Evolutionary conservation across 2,888 invertebrate genomes (phyloP).

Genomic region (Sinohyriopsis cumingii): DNA sequence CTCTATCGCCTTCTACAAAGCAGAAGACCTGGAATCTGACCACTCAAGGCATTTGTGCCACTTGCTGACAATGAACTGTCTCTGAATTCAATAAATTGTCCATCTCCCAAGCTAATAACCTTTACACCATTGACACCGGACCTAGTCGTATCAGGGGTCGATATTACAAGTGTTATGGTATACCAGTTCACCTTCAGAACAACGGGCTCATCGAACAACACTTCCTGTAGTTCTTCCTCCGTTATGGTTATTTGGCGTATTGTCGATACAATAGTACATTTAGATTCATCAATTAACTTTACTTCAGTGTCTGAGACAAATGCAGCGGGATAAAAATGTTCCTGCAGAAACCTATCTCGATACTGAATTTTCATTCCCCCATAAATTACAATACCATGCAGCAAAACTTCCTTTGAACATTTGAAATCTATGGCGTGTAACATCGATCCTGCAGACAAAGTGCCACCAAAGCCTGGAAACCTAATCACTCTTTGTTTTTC

Average conservation of each 20-base stretch:
- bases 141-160: conserved; percentile 18
- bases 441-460: no score
- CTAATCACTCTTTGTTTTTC: no score
- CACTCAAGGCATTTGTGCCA: conserved; percentile 30
- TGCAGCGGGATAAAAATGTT: no score
- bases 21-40: conserved; percentile 29
- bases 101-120: conserved; percentile 18
- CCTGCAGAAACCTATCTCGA: fast-evolving
- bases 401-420: conserved; percentile 28
- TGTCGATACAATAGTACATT: no score
- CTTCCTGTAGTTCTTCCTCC: conserved; percentile 18
- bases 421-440: conserved; percentile 23
- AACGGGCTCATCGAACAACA: conserved; percentile 9
- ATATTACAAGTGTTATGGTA: conserved; percentile 8
- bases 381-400: conserved; percentile 29
- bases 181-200: no score
- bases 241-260: neutral
- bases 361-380: conserved; percentile 6
- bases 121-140: conserved; percentile 29
- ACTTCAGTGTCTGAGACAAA: no score
- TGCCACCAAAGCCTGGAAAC: no score
- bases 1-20: no score
- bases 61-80: conserved; percentile 31
- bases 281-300: no score
- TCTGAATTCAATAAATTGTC: conserved; percentile 31